These are phyloP conservation scores for Periphyllus acericola DNA, from an alignment of 2,888 invertebrate species.

Conservation along the genomic window DNA sequence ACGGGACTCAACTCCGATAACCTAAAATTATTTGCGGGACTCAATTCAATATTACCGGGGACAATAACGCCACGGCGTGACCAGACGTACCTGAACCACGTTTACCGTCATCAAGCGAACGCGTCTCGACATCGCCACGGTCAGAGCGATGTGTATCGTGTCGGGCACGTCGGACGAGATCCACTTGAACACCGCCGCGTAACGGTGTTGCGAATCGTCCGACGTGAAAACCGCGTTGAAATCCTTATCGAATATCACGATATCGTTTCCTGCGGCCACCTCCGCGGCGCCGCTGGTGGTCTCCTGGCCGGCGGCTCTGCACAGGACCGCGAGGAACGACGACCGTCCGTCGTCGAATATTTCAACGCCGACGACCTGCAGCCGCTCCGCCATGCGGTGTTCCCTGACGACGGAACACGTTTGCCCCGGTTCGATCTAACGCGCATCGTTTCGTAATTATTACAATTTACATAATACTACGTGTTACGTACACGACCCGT, in stretches of 20 bases:
- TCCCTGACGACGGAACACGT: conserved; percentile 27
- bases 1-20: no score
- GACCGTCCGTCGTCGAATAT: background rate
- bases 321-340: background rate
- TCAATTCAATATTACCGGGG: no score
- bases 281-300: background rate
- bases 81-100: conserved; percentile 28
- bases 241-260: conserved; percentile 33
- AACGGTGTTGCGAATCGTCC: background rate
- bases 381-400: conserved; percentile 1
- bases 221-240: conserved; percentile 31
- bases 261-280: conserved; percentile 1
- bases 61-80: no score
- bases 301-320: background rate
- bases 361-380: conserved; percentile 19
- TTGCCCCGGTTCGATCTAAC: conserved; percentile 34
- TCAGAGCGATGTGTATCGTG: conserved; percentile 11
- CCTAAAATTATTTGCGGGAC: no score
- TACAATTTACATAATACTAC: background rate
- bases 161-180: background rate
- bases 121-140: background rate
- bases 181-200: conserved; percentile 38
- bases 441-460: background rate
- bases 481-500: no score
- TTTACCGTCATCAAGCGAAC: conserved; percentile 31